Evolutionary conservation across 2,888 invertebrate genomes (phyloP).

Genomic region (Acronicta alni): DNA sequence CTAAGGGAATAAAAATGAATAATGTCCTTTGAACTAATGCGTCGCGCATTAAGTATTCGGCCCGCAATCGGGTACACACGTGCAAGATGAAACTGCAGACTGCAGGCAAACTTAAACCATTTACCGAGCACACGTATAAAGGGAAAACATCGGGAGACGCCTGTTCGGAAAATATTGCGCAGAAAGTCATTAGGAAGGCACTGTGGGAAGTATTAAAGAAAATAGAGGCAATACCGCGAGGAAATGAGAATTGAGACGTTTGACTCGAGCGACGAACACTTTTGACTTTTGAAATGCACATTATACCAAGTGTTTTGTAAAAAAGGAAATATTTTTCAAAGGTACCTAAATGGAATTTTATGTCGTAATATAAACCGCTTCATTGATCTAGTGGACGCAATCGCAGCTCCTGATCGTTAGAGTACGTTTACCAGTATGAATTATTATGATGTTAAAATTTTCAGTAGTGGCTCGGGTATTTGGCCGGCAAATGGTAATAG

Average conservation of each 20-base stretch:
- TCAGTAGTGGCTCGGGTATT: too few species aligned
- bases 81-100: constrained; percentile 61
- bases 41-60: constrained; percentile 68
- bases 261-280: constrained; percentile 17
- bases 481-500: too few species aligned
- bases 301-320: too few species aligned
- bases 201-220: constrained; percentile 53
- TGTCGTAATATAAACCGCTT: too few species aligned
- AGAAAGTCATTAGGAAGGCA: constrained; percentile 62
- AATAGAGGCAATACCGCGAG: constrained; percentile 43
- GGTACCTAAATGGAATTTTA: too few species aligned
- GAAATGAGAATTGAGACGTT: constrained; percentile 30
- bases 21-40: constrained; percentile 69
- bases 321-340: too few species aligned
- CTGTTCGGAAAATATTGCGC: constrained; percentile 63
- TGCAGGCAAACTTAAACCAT: constrained; percentile 67
- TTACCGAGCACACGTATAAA: constrained; percentile 57
- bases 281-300: constrained; percentile 5
- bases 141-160: constrained; percentile 58
- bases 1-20: constrained; percentile 68
- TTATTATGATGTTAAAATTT: too few species aligned
- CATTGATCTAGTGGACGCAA: too few species aligned
- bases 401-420: too few species aligned
- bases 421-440: too few species aligned
- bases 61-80: constrained; percentile 64